Evolutionary conservation across 2,888 invertebrate genomes (phyloP).

Genomic region (Uloborus plumipes): DNA sequence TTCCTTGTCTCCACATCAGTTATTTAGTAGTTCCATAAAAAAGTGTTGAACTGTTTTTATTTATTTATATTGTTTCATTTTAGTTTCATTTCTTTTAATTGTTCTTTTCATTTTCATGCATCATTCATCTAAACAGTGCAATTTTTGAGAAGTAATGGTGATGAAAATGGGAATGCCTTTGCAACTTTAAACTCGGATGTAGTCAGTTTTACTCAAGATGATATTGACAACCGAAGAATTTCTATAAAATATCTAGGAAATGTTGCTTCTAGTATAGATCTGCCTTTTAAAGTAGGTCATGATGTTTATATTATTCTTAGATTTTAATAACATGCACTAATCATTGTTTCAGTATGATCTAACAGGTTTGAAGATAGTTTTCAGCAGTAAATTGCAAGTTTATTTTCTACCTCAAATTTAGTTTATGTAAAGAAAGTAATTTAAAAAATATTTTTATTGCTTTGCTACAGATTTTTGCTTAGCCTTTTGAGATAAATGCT

Average conservation of each 20-base stretch:
- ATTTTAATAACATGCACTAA: too few species aligned
- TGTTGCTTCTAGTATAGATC: slow-evolving; percentile 4
- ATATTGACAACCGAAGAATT: slow-evolving; percentile 31
- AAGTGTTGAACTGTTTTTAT: not conserved
- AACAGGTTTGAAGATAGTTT: too few species aligned
- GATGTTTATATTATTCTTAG: too few species aligned
- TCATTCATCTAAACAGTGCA: slow-evolving; percentile 3
- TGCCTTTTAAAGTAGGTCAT: slow-evolving; percentile 4
- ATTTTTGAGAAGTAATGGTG: slow-evolving; percentile 12
- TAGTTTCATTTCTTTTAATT: not conserved
- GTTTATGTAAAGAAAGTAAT: too few species aligned
- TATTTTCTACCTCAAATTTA: too few species aligned
- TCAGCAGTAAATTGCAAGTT: too few species aligned
- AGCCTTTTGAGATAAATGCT: too few species aligned
- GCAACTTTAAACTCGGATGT: not conserved
- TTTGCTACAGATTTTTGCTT: too few species aligned
- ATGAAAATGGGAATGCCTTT: not conserved
- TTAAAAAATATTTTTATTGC: too few species aligned
- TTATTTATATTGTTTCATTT: not conserved
- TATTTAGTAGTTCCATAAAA: not conserved
- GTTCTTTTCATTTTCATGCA: not conserved
- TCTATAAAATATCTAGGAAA: slow-evolving; percentile 15
- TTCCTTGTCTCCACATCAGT: too few species aligned
- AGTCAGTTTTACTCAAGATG: slow-evolving; percentile 40
- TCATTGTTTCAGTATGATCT: too few species aligned